phyloP scores from a whole-genome alignment of 2,113 vertebrate genomes.

The Ailurus styani region DNA sequence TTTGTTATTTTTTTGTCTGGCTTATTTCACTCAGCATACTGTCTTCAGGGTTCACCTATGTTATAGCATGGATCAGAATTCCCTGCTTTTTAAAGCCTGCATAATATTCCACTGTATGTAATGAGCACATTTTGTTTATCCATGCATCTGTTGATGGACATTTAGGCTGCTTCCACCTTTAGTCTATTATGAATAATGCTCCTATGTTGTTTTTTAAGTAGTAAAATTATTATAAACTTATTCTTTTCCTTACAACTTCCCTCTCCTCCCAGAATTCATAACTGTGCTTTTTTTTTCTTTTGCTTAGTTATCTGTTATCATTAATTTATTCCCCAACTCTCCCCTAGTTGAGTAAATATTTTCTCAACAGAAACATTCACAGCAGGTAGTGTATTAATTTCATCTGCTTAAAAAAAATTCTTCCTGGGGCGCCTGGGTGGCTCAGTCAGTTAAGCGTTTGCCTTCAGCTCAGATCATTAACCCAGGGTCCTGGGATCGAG shows the following conservation, averaged over 20 bases:
- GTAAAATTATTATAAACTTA: neutral
- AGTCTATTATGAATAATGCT: neutral
- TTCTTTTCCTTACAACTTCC: neutral
- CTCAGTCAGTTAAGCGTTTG: neutral
- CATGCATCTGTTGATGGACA: neutral
- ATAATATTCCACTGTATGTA: neutral
- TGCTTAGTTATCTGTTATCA: neutral
- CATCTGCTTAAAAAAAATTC: neutral
- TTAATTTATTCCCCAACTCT: neutral
- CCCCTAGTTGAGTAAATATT: neutral
- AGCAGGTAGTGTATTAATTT: neutral
- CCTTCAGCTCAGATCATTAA: neutral
- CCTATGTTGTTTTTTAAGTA: neutral
- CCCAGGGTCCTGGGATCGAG: neutral
- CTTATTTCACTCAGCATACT: neutral
- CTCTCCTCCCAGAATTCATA: neutral
- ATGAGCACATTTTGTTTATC: neutral
- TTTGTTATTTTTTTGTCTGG: neutral
- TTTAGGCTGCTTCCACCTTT: neutral
- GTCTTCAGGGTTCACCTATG: neutral
- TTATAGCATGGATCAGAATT: neutral
- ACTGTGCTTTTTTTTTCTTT: neutral
- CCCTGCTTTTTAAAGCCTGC: neutral
- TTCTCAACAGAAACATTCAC: neutral
- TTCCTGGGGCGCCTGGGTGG: neutral